Conservation (phyloP, 2,113 vertebrate species). For the Hyaena hyaena region DNA sequence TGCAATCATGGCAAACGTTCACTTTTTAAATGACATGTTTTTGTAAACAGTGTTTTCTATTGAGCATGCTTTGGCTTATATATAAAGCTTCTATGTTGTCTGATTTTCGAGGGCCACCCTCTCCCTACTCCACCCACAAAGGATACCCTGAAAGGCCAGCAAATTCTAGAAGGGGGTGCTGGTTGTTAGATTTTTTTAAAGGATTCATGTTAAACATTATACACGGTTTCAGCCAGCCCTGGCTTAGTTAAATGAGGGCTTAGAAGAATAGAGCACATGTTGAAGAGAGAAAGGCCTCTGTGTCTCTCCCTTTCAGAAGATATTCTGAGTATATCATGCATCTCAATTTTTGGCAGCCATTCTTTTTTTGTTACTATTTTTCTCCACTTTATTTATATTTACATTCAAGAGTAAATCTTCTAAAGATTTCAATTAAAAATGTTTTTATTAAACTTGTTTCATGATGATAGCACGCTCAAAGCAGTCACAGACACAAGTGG, state of each 20-base stretch:
- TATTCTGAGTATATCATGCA: not conserved
- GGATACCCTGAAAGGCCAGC: not conserved
- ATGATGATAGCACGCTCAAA: not conserved
- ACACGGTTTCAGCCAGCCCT: not conserved
- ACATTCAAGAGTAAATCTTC: not conserved
- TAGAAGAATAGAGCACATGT: not conserved
- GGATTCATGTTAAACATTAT: not conserved
- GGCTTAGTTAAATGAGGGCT: not conserved
- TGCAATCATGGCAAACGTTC: not conserved
- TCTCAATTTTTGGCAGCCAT: not conserved
- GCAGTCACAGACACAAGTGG: not conserved
- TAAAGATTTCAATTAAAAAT: not conserved
- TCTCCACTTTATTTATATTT: not conserved
- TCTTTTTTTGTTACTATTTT: not conserved
- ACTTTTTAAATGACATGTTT: conserved; percentile 2
- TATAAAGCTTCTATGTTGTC: not conserved
- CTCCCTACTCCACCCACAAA: not conserved
- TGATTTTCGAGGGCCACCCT: not conserved
- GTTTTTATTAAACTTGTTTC: not conserved
- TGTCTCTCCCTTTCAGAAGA: not conserved
- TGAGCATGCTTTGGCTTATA: not conserved
- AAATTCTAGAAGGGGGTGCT: not conserved
- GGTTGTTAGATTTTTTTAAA: not conserved
- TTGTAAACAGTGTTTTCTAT: not conserved
- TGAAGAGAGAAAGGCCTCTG: not conserved